Conservation (phyloP, 2,797 vertebrate genomes). For the Sebastes elongatus region DNA sequence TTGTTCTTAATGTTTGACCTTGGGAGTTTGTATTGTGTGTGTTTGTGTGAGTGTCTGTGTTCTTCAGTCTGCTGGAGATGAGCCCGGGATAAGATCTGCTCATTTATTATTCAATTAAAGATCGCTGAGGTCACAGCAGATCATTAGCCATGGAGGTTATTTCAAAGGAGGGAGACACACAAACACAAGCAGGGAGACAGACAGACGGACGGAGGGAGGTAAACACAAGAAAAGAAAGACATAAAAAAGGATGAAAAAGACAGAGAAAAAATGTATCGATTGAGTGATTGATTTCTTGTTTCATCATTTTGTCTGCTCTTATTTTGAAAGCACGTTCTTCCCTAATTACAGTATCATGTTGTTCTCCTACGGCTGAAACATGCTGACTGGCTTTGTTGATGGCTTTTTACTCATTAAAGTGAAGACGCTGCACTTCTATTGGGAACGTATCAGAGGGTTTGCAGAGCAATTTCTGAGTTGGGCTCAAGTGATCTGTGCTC, state of each 20-base stretch:
- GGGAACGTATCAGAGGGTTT: constrained; percentile 17
- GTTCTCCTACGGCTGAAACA: not conserved
- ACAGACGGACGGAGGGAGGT: not conserved
- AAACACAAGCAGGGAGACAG: constrained; percentile 18
- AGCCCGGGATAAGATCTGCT: constrained; percentile 71
- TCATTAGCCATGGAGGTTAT: constrained; percentile 76
- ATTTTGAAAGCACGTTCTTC: constrained; percentile 6
- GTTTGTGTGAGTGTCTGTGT: constrained; percentile 4
- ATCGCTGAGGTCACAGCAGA: constrained; percentile 65
- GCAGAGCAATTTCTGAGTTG: constrained; percentile 26
- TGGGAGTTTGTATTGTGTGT: constrained; percentile 28
- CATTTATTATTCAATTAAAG: constrained; percentile 84
- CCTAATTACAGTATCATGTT: constrained; percentile 6
- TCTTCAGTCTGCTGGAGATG: constrained; percentile 40
- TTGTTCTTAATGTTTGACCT: constrained; percentile 47
- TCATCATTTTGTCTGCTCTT: constrained; percentile 16
- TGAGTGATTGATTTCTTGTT: not conserved
- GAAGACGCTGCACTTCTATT: constrained; percentile 19
- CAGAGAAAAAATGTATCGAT: constrained; percentile 12
- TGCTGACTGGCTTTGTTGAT: constrained; percentile 19
- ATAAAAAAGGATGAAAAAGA: not conserved
- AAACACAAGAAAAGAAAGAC: not conserved
- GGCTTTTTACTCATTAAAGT: constrained; percentile 34
- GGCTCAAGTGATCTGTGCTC: constrained; percentile 36
- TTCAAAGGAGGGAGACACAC: constrained; percentile 51